phyloP scores from a whole-genome alignment of 2,888 invertebrate species.

The Cephus nigrinus region DNA sequence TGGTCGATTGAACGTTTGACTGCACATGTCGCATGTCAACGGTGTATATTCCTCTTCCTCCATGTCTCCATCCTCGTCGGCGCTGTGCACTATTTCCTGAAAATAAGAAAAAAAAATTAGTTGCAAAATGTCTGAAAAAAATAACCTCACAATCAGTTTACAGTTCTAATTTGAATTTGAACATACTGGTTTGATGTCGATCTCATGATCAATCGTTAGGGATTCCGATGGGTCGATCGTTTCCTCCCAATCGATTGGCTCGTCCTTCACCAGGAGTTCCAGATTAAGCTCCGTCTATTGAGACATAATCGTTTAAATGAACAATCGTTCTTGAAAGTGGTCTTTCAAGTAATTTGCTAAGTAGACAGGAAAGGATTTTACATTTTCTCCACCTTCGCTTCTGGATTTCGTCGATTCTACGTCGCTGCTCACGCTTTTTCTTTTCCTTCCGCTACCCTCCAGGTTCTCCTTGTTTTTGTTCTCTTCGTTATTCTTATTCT shows the following conservation, averaged over 20 bases:
- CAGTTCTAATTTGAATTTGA: neutral
- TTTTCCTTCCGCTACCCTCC: constrained; percentile 52
- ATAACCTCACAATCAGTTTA: neutral
- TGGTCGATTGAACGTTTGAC: constrained; percentile 84
- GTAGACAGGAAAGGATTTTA: constrained; percentile 28
- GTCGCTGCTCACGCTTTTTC: constrained; percentile 51
- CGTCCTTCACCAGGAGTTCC: constrained; percentile 69
- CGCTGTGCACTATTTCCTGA: constrained; percentile 64
- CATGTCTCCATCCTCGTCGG: constrained; percentile 67
- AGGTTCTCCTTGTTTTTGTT: constrained; percentile 58
- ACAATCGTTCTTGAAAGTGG: constrained; percentile 5
- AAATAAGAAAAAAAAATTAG: constrained; percentile 11
- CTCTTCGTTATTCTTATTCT: constrained; percentile 52
- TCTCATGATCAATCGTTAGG: constrained; percentile 75
- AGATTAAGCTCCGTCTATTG: constrained; percentile 59
- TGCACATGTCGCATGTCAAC: constrained; percentile 84
- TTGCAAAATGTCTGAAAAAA: neutral
- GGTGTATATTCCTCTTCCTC: constrained; percentile 78
- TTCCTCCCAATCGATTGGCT: constrained; percentile 80
- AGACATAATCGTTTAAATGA: constrained; percentile 8
- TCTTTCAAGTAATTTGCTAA: neutral
- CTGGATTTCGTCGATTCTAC: constrained; percentile 59
- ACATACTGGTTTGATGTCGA: constrained; percentile 76
- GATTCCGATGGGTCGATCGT: constrained; percentile 76
- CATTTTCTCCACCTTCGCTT: constrained; percentile 58